phyloP scores from a whole-genome alignment of 1,140 invertebrate genomes.

The Zaprionus ornatus region DNA sequence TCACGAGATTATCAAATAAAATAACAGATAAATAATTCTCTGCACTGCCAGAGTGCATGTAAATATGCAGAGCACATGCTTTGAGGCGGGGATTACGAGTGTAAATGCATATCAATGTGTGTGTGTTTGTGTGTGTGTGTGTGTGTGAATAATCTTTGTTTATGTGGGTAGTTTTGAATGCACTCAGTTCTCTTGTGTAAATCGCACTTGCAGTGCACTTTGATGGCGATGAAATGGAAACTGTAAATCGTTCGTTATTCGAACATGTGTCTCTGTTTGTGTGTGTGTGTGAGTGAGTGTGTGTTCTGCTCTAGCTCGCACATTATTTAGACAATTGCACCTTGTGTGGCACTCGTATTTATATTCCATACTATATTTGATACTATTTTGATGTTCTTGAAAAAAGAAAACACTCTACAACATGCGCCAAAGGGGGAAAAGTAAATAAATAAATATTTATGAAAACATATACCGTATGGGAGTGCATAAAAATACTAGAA shows the following conservation, averaged over 20 bases:
- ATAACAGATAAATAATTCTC: constrained; percentile 14
- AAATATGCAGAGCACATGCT: constrained; percentile 30
- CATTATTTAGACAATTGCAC: not conserved
- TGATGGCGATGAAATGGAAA: not conserved
- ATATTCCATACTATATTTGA: not conserved
- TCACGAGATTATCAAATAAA: constrained; percentile 58
- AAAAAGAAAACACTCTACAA: constrained; percentile 12
- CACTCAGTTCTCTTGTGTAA: constrained; percentile 1
- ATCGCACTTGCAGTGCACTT: not conserved
- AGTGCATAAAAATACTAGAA: constrained; percentile 42
- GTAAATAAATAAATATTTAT: constrained; percentile 50
- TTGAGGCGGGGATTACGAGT: constrained; percentile 18
- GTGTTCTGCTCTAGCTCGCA: not conserved
- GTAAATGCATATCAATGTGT: not conserved
- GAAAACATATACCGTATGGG: constrained; percentile 25
- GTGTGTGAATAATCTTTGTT: not conserved
- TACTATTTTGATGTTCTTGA: constrained; percentile 1
- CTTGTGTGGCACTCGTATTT: not conserved
- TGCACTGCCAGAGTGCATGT: not conserved
- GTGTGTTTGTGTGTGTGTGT: not conserved
- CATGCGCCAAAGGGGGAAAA: constrained; percentile 7
- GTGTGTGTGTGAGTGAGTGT: not conserved
- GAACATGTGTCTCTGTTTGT: not conserved
- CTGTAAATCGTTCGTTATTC: not conserved
- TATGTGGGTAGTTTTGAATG: not conserved